A percentile compares a stretch with the other conserved stretches of the same genome.
These are phyloP conservation scores for Eleginops maclovinus DNA, from an alignment of 2,113 vertebrate genomes.

Conservation along the genomic window DNA sequence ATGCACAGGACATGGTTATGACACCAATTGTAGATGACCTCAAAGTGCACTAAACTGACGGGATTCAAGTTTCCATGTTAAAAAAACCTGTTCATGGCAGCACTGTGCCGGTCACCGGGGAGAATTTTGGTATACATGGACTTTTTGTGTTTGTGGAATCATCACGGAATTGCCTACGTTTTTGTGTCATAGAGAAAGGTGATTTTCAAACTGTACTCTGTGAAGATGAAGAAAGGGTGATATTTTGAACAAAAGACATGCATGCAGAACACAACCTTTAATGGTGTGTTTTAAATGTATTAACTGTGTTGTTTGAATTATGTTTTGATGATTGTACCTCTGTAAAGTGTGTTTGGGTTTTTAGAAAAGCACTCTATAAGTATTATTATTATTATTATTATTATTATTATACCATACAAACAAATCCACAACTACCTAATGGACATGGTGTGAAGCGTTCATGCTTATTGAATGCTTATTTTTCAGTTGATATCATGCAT, in stretches of 20 bases:
- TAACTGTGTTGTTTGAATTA: too few species aligned
- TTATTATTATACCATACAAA: not conserved
- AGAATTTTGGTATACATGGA: conserved; percentile 29
- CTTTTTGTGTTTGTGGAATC: conserved; percentile 10
- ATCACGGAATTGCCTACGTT: not conserved
- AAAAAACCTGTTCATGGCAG: not conserved
- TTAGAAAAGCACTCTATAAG: too few species aligned
- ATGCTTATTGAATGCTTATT: conserved; percentile 43
- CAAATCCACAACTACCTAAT: conserved; percentile 12
- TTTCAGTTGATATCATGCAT: conserved; percentile 64
- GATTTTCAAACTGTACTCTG: not conserved
- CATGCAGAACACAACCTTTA: not conserved
- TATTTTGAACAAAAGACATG: not conserved
- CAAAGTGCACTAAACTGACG: not conserved
- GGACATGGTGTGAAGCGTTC: conserved; percentile 36
- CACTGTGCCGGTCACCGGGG: conserved; percentile 8
- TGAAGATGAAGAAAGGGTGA: not conserved
- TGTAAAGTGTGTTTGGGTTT: too few species aligned
- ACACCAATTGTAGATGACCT: not conserved
- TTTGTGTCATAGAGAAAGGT: not conserved
- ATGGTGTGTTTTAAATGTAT: too few species aligned
- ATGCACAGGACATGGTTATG: not conserved
- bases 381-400: too few species aligned
- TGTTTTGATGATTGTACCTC: too few species aligned
- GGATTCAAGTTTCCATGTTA: not conserved